Base-by-base conservation (phyloP, 2,888 invertebrate genomes). In the Coleophora flavipennella region DNA sequence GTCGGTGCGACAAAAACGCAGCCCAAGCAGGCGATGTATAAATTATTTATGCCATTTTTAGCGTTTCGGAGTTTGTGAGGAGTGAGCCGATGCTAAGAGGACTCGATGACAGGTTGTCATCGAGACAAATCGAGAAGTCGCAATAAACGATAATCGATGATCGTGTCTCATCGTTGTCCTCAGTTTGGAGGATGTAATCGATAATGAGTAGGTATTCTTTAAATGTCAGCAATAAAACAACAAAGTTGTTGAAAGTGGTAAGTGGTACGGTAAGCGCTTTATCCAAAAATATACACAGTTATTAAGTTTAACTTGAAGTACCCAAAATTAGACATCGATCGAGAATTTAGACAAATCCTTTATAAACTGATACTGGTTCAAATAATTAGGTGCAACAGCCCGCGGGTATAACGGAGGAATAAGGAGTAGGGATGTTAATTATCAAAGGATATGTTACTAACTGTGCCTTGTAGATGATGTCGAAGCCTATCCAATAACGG, bases 41-140 rank as follows among this genome's bases (percentile, higher is more conserved):
- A 76, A 84, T 84, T 83, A 83, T 84, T 84, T 83, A 83, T 83
- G 77, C 80, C 78, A 81, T 81, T 81, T 83, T 81, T 81, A 83
- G 80, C 83, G 79, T 83, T 84, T 83, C 77, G 78, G 74, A 67
- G 78, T 67, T 71, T 59, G 68, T 61, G 28, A 12, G 32, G 37
- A 29, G n/a, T 29, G 20, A 20, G 29, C 29, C 29, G 29, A 29
- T 9, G 29, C 8, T 11, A 11, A 10, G 29, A 11, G 29, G 8
- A 29, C 11, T 2, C 29, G 4, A 11, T 11, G 29, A 29, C 13
- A 12, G 32, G 25, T 14, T 13, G 31, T 37, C 37, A 31, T 20
- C 26, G 10, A 31, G 11, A 10, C 31, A 37, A 31, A 37, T 31
- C 37, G 37, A 37, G 31, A 37, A 31, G 20, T 20, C 20, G 20